Evolutionary conservation across 2,113 vertebrate species (phyloP).

Genomic region (Eidolon helvum): DNA sequence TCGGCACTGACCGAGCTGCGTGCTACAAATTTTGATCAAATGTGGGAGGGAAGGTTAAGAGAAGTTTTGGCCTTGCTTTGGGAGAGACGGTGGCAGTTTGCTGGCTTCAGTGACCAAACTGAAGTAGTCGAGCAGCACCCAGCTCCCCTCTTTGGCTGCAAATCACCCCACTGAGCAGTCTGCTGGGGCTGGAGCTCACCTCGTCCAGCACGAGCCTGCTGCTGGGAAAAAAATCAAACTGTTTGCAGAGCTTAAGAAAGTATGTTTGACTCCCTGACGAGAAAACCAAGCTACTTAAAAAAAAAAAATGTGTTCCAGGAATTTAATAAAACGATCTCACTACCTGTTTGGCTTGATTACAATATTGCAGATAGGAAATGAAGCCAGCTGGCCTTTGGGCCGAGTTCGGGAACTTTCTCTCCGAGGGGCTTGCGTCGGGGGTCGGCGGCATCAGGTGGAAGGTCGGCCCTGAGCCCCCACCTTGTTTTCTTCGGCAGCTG

Average conservation of each 20-base stretch:
- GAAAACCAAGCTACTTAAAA: neutral
- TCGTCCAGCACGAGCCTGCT: accelerated
- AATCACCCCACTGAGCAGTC: neutral
- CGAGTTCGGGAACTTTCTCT: neutral
- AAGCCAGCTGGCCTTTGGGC: neutral
- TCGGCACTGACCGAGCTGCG: neutral
- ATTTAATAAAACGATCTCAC: neutral
- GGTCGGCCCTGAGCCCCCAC: neutral
- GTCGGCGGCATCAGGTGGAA: too few species aligned
- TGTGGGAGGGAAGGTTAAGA: accelerated
- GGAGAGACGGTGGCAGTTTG: accelerated
- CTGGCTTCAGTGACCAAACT: neutral
- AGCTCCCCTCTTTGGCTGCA: neutral
- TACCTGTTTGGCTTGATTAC: neutral
- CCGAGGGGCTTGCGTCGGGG: too few species aligned
- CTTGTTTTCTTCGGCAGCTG: neutral
- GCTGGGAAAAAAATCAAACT: neutral
- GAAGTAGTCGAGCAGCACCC: accelerated
- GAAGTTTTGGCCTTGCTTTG: neutral
- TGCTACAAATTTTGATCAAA: neutral
- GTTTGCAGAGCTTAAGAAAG: neutral
- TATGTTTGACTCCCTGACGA: neutral
- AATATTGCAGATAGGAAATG: neutral
- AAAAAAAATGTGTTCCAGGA: too few species aligned
- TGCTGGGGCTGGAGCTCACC: accelerated